Conservation (phyloP, 2,888 invertebrate genomes). For the Congeria kusceri region DNA sequence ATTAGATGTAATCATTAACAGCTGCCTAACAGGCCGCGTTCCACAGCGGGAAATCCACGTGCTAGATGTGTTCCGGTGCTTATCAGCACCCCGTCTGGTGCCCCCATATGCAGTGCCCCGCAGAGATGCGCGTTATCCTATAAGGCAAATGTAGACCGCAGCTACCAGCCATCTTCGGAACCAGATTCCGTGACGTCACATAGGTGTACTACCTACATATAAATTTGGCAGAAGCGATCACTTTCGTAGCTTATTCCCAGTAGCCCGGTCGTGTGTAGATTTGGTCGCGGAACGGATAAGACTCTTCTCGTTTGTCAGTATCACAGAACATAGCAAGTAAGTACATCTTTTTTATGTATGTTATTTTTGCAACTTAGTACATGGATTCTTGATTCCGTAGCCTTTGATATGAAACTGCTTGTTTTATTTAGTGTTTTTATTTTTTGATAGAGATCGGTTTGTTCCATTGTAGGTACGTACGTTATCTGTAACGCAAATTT, state of each 20-base stretch:
- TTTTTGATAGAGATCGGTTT: no score
- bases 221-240: constrained; percentile 60
- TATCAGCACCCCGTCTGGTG: constrained; percentile 24
- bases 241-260: constrained; percentile 63
- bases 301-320: constrained; percentile 16
- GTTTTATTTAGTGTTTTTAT: not conserved
- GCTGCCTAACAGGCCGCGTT: no score
- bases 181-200: constrained; percentile 59
- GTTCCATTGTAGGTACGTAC: no score
- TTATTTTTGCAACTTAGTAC: not conserved
- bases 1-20: no score
- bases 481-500: no score
- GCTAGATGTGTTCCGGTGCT: not conserved
- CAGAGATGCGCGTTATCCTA: constrained; percentile 51
- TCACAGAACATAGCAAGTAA: constrained; percentile 40
- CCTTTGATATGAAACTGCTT: not conserved
- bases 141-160: constrained; percentile 62
- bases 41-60: no score
- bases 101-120: constrained; percentile 33
- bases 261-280: constrained; percentile 51
- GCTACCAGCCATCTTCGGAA: constrained; percentile 53
- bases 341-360: not conserved
- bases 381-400: not conserved
- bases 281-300: constrained; percentile 42
- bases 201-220: constrained; percentile 44